These are phyloP conservation scores for Drosophila neotestacea DNA, from an alignment of 2,888 invertebrate species.

Conservation along the genomic window DNA sequence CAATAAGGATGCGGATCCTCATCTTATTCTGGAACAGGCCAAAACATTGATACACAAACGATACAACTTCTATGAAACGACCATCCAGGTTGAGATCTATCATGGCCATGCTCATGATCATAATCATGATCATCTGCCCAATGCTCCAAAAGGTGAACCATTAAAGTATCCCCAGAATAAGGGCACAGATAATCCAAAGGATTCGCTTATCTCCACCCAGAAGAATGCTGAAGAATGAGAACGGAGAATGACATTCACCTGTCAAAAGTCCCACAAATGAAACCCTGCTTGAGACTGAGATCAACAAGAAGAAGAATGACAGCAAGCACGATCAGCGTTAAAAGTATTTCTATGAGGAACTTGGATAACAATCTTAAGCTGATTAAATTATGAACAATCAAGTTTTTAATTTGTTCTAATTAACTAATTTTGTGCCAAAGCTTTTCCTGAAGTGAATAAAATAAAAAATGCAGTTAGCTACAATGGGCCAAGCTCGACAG, in stretches of 20 bases:
- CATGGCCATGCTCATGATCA: not conserved
- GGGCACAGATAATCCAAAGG: constrained; percentile 5
- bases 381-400: not conserved
- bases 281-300: not conserved
- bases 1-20: constrained; percentile 58
- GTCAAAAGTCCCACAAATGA: not conserved
- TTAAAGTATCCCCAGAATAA: not conserved
- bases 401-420: constrained; percentile 5
- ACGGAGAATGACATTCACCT: not conserved
- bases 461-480: no score
- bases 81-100: constrained; percentile 71
- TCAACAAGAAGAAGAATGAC: not conserved
- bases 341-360: not conserved
- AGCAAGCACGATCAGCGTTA: not conserved
- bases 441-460: no score
- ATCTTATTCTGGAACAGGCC: constrained; percentile 60
- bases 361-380: not conserved
- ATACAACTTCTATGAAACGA: constrained; percentile 68
- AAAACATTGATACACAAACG: constrained; percentile 54
- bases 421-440: not conserved
- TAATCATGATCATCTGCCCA: not conserved
- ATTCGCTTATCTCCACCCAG: not conserved
- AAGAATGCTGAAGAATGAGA: not conserved
- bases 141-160: not conserved
- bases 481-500: no score